A percentile compares a stretch with the other conserved stretches of the same genome.
These are phyloP conservation scores for Prietella phreatophila DNA, from an alignment of 2,113 vertebrate species.

Conservation along the genomic window DNA sequence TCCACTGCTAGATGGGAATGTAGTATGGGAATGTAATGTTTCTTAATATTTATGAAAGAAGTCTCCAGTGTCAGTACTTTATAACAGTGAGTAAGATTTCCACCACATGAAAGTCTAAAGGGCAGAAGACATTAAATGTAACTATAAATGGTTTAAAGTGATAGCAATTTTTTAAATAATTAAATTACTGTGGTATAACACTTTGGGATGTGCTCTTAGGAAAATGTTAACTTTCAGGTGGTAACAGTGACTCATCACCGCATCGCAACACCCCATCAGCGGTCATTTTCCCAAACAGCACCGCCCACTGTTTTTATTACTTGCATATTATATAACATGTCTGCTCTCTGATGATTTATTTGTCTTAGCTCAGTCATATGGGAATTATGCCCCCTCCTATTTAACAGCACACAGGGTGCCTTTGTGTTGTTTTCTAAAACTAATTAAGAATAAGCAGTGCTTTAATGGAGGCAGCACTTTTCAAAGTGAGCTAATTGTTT, in stretches of 20 bases:
- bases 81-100: too few relatives aligned
- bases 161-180: background rate
- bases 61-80: too few relatives aligned
- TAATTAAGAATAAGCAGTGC: constrained; percentile 20
- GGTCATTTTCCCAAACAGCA: background rate
- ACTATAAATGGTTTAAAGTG: background rate
- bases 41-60: too few relatives aligned
- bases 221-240: background rate
- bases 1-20: background rate
- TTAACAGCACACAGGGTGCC: background rate
- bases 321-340: background rate
- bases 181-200: background rate
- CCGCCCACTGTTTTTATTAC: background rate
- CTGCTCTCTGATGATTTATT: background rate
- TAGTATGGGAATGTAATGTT: too few relatives aligned
- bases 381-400: background rate
- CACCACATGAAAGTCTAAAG: too few relatives aligned
- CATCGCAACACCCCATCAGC: background rate
- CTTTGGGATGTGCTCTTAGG: background rate
- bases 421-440: constrained; percentile 10
- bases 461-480: constrained; percentile 21
- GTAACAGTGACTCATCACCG: constrained; percentile 1
- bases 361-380: background rate
- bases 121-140: too few relatives aligned
- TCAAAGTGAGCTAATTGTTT: constrained; percentile 19